A percentile compares a stretch with the other conserved stretches of the same genome.
These are phyloP conservation scores for Pristionchus arcanus DNA, from an alignment of 2,888 invertebrate genomes.

Conservation along the genomic window DNA sequence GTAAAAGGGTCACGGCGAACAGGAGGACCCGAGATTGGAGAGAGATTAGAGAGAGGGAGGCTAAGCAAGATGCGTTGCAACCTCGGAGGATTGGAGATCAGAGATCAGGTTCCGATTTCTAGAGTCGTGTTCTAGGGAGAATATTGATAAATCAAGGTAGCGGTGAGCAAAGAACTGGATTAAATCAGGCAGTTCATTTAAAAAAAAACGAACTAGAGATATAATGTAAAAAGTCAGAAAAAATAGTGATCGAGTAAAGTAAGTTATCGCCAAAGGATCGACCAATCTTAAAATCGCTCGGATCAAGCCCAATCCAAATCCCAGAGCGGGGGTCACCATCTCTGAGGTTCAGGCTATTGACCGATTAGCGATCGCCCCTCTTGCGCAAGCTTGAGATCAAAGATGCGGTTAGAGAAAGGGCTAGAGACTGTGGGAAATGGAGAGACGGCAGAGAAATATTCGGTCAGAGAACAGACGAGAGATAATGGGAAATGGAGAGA, in stretches of 20 bases:
- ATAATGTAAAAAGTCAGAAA: too few relatives aligned
- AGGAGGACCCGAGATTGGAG: background rate
- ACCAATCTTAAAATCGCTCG: background rate
- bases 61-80: too few relatives aligned
- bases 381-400: background rate
- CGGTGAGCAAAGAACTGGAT: too few relatives aligned
- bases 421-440: background rate
- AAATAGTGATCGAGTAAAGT: too few relatives aligned
- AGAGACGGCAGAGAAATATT: background rate
- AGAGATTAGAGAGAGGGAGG: background rate
- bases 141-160: too few relatives aligned
- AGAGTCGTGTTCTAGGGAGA: too few relatives aligned
- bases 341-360: background rate
- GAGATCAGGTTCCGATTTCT: too few relatives aligned
- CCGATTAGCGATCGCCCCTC: background rate
- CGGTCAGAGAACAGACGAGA: background rate
- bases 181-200: too few relatives aligned
- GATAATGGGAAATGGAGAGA: background rate
- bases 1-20: background rate
- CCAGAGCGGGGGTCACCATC: background rate
- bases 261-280: too few relatives aligned
- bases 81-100: background rate
- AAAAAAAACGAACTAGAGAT: too few relatives aligned
- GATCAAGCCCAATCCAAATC: background rate
- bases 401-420: background rate